Evolutionary conservation across 2,888 invertebrate genomes (phyloP).

Genomic region (Altica lythri): DNA sequence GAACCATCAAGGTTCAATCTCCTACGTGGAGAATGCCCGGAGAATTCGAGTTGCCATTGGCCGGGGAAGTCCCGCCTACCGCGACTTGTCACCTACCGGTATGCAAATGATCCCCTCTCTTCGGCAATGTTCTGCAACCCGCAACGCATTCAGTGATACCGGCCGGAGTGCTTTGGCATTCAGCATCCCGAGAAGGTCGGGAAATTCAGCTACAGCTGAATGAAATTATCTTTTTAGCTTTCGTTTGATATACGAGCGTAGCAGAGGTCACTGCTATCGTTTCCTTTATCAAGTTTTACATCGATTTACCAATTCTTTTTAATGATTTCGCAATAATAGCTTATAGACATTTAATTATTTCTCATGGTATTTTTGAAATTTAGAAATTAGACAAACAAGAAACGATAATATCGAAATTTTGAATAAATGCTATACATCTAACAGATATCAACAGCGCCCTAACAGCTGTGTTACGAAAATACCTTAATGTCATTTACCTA

Average conservation of each 20-base stretch:
- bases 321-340: too few relatives aligned
- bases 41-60: conserved; percentile 52
- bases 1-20: conserved; percentile 56
- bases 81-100: conserved; percentile 60
- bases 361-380: too few relatives aligned
- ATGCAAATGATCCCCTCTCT: conserved; percentile 56
- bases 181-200: conserved; percentile 35
- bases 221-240: conserved; percentile 9
- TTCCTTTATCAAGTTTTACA: too few relatives aligned
- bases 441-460: too few relatives aligned
- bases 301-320: too few relatives aligned
- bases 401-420: too few relatives aligned
- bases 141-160: conserved; percentile 33
- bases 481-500: too few relatives aligned
- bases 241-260: conserved; percentile 8
- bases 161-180: conserved; percentile 34
- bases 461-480: too few relatives aligned
- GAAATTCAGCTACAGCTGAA: conserved; percentile 19
- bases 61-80: conserved; percentile 52
- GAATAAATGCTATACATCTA: too few relatives aligned
- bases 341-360: too few relatives aligned
- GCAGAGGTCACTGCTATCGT: background rate
- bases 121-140: conserved; percentile 39
- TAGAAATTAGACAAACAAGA: too few relatives aligned
- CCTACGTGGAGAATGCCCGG: conserved; percentile 51